These are phyloP conservation scores for Pelmatolapia mariae DNA, from an alignment of 2,113 vertebrate species.

Conservation along the genomic window DNA sequence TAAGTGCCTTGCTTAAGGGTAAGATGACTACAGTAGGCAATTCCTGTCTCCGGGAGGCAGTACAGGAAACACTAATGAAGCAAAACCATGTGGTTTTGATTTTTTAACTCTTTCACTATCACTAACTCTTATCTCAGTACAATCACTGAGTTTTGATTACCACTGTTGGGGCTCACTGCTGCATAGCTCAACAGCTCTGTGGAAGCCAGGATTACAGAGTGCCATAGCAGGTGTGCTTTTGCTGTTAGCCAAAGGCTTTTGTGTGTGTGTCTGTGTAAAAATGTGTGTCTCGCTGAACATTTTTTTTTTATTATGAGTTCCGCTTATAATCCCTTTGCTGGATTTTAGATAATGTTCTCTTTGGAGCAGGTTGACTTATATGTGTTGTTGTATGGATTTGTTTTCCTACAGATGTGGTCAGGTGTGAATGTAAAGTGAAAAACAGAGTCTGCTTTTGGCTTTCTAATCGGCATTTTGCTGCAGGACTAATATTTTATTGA, in stretches of 20 bases:
- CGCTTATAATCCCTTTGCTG: background rate
- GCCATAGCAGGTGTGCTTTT: background rate
- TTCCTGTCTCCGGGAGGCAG: background rate
- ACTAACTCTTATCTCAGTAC: background rate
- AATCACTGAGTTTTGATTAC: background rate
- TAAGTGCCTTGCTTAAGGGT: background rate
- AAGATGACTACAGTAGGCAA: background rate
- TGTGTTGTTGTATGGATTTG: background rate
- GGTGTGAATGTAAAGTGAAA: background rate
- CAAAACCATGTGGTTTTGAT: background rate
- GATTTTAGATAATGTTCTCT: background rate
- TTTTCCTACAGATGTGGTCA: background rate
- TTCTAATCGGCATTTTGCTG: background rate
- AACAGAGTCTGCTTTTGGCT: background rate
- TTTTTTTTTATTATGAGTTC: background rate
- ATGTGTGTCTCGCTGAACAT: background rate
- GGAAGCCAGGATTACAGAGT: background rate
- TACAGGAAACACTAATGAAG: background rate
- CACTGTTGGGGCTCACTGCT: background rate
- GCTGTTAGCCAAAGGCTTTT: background rate
- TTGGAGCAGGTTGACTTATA: background rate
- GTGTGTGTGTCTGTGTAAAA: background rate
- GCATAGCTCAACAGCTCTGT: background rate
- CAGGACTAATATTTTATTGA: slow-evolving; percentile 36
- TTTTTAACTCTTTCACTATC: background rate